Evolutionary conservation across 1,140 invertebrate species (phyloP).

Genomic region (Stegodyphus dumicola): DNA sequence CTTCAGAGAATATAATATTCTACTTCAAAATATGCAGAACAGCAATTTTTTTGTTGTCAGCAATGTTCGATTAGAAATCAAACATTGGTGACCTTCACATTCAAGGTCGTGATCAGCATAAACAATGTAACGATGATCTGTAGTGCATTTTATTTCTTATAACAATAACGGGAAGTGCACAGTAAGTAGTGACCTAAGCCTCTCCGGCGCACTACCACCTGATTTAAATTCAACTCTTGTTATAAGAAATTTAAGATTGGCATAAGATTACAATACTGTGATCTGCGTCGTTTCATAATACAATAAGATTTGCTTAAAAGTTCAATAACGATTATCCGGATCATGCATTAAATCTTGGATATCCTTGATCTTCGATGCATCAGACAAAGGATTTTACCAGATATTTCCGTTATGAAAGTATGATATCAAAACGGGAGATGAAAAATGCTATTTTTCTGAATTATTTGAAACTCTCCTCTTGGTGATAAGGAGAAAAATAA

Average conservation of each 20-base stretch:
- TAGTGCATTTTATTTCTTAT: not conserved
- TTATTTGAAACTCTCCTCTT: too few species aligned
- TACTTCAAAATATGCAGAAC: not conserved
- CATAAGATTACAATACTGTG: not conserved
- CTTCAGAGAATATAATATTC: too few species aligned
- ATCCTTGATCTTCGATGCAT: too few species aligned
- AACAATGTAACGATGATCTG: not conserved
- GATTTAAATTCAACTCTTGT: conserved; percentile 16
- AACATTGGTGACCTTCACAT: conserved; percentile 15
- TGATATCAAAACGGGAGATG: too few species aligned
- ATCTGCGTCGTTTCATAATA: not conserved
- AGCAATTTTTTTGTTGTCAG: conserved; percentile 9
- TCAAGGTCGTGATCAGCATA: conserved; percentile 29
- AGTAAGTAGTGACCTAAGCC: not conserved
- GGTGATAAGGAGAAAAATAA: too few species aligned
- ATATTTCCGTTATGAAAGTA: too few species aligned
- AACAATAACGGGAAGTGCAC: conserved; percentile 48
- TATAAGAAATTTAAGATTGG: conserved; percentile 6
- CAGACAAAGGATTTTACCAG: too few species aligned
- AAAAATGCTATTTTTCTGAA: too few species aligned
- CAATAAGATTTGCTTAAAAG: too few species aligned
- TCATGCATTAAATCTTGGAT: too few species aligned
- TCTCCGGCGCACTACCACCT: not conserved
- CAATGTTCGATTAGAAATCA: conserved; percentile 18
- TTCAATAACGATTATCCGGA: too few species aligned